These are phyloP conservation scores for Glomeris maerens DNA, from an alignment of 1,140 invertebrate species.

Conservation along the genomic window DNA sequence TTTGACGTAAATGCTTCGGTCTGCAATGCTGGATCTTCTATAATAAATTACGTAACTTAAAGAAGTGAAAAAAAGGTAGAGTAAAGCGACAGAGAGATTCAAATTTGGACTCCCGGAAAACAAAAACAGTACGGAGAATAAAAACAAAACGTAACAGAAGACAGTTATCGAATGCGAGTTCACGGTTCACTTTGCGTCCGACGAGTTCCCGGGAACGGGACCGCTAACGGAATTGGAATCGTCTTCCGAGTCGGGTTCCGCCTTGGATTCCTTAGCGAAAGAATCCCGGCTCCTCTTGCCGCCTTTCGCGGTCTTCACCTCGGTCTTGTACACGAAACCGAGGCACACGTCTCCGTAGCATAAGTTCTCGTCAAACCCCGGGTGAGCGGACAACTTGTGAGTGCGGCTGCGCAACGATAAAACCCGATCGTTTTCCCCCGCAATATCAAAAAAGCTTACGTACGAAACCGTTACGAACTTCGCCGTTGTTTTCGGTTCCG, in stretches of 20 bases:
- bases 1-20: too few species aligned
- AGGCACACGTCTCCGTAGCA: constrained; percentile 80
- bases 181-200: too few species aligned
- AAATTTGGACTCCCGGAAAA: too few species aligned
- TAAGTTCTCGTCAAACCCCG: constrained; percentile 73
- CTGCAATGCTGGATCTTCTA: too few species aligned
- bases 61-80: too few species aligned
- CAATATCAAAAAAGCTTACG: not conserved
- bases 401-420: constrained; percentile 22
- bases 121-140: too few species aligned
- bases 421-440: not conserved
- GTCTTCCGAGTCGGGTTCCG: constrained; percentile 18
- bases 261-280: constrained; percentile 2
- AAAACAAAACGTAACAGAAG: too few species aligned
- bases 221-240: constrained; percentile 16
- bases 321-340: constrained; percentile 46
- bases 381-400: constrained; percentile 49
- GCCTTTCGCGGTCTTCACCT: constrained; percentile 5
- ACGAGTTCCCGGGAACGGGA: constrained; percentile 8
- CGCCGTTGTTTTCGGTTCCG: constrained; percentile 24
- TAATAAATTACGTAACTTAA: too few species aligned
- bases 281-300: constrained; percentile 14
- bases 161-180: too few species aligned
- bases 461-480: constrained; percentile 18
- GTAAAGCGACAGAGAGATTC: too few species aligned